These are phyloP conservation scores for Rhopalosiphum nymphaeae DNA, from an alignment of 2,888 invertebrate genomes.

Conservation along the genomic window DNA sequence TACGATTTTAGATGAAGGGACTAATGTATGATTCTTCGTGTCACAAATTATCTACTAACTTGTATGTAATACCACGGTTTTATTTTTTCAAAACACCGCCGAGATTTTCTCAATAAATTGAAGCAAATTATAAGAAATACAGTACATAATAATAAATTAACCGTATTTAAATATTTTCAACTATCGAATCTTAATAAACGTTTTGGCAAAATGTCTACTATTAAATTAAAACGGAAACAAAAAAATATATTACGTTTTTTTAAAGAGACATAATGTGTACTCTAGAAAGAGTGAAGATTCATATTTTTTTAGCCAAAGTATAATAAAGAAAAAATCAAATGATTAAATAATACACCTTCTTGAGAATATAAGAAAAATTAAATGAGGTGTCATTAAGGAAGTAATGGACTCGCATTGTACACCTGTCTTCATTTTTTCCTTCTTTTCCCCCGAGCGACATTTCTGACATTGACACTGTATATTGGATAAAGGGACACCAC, in stretches of 20 bases:
- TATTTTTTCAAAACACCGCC: background rate
- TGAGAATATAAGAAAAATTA: conserved; percentile 19
- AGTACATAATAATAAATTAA: background rate
- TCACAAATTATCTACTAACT: conserved; percentile 16
- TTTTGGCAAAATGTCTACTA: background rate
- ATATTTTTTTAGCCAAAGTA: background rate
- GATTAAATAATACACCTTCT: conserved; percentile 11
- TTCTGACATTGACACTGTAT: conserved; percentile 38
- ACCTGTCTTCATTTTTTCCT: conserved; percentile 50
- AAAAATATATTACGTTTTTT: background rate
- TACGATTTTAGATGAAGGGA: background rate
- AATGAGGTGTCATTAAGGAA: conserved; percentile 43
- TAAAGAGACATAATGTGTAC: background rate
- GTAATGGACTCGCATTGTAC: conserved; percentile 48
- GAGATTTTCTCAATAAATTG: background rate
- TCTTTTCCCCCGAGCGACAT: background rate
- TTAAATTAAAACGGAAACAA: background rate
- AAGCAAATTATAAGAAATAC: background rate
- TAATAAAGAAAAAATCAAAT: background rate
- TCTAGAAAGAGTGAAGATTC: background rate
- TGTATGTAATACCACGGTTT: background rate
- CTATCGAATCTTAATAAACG: background rate
- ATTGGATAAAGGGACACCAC: conserved; percentile 38
- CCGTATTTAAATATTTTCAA: background rate
- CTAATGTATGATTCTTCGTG: background rate